Conservation (phyloP, 2,797 vertebrate genomes). For the Chaunax sp. region DNA sequence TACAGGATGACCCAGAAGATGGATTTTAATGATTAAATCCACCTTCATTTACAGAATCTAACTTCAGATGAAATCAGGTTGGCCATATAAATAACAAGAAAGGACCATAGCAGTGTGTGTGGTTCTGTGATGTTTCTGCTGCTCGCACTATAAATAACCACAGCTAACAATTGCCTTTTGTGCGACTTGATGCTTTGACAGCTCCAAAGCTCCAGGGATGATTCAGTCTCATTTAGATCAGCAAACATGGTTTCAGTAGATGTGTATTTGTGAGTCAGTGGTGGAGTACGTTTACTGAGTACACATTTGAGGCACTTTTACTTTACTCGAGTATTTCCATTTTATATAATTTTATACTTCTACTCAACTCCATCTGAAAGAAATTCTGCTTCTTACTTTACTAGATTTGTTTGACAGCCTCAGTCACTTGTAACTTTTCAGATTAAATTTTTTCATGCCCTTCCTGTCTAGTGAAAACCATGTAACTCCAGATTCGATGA, state of each 20-base stretch:
- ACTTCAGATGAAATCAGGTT: conserved; percentile 38
- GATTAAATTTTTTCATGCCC: not conserved
- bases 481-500: not conserved
- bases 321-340: too few species aligned
- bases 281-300: not conserved
- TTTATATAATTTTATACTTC: not conserved
- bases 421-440: too few species aligned
- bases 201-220: conserved; percentile 45
- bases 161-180: conserved; percentile 57
- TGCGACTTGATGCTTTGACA: conserved; percentile 53
- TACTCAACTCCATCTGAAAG: not conserved
- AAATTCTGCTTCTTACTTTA: not conserved
- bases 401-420: not conserved
- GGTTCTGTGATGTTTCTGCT: conserved; percentile 42
- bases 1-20: conserved; percentile 6
- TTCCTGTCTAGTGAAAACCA: not conserved
- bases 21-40: conserved; percentile 38
- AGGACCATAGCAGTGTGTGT: conserved; percentile 11
- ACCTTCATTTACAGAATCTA: conserved; percentile 15
- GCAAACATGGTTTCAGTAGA: conserved; percentile 19
- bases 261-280: conserved; percentile 8
- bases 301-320: not conserved
- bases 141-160: conserved; percentile 68
- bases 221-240: conserved; percentile 61
- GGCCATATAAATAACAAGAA: conserved; percentile 67